Conservation (phyloP, 92 coral and sea anemone genomes). For the Palythoa grandis region DNA sequence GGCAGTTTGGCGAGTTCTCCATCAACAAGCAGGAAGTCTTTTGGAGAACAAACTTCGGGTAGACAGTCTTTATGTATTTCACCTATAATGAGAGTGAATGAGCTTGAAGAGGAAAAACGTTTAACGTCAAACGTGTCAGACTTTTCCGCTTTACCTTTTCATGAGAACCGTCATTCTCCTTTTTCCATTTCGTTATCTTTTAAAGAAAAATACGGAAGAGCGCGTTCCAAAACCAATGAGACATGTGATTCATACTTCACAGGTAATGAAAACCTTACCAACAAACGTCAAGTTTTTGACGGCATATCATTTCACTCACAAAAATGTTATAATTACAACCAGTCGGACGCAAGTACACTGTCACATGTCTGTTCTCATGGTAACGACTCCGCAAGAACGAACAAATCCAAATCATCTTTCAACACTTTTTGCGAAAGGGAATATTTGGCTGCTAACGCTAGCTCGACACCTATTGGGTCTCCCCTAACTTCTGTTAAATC, state of each 20-base stretch:
- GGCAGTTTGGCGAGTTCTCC: background rate
- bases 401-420: constrained; percentile 15
- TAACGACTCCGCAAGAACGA: background rate
- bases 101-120: background rate
- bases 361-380: background rate
- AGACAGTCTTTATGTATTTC: constrained; percentile 3
- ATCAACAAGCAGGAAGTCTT: background rate
- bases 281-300: background rate
- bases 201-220: background rate
- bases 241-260: background rate
- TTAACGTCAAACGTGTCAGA: constrained; percentile 6
- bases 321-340: background rate
- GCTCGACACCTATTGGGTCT: background rate
- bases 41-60: background rate
- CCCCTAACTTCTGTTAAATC: background rate
- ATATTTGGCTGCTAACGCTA: background rate
- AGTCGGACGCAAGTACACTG: background rate
- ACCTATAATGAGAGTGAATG: background rate
- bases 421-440: background rate
- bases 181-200: background rate
- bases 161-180: background rate
- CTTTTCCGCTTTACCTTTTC: constrained; percentile 15
- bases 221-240: constrained; percentile 22
- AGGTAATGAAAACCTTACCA: background rate
- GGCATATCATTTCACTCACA: background rate